Conservation (phyloP, 2,113 vertebrate species). For the Microcebus jonahi region DNA sequence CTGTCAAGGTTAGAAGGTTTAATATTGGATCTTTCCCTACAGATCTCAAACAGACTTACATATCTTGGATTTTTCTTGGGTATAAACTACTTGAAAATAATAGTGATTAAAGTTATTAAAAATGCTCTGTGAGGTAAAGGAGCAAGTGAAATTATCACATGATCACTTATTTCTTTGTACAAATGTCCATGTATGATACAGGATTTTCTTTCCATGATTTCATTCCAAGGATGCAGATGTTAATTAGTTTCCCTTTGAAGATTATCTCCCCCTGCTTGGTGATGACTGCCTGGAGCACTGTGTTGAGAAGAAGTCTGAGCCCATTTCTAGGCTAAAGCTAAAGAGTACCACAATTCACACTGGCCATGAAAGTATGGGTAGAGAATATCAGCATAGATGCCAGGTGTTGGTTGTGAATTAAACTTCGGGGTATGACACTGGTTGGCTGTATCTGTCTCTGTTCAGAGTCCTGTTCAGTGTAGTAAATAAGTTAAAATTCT, state of each 20-base stretch:
- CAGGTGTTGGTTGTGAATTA: background rate
- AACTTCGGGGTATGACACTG: background rate
- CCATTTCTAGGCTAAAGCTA: background rate
- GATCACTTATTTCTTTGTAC: slow-evolving; percentile 25
- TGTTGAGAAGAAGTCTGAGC: background rate
- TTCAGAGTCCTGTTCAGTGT: background rate
- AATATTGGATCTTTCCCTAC: slow-evolving; percentile 40
- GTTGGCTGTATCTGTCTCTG: background rate
- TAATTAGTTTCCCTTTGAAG: background rate
- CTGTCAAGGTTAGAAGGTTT: slow-evolving; percentile 59
- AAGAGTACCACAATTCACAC: background rate
- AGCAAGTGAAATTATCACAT: background rate
- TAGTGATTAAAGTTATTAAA: slow-evolving; percentile 18
- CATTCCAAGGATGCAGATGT: background rate
- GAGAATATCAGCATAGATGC: background rate
- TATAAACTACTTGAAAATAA: slow-evolving; percentile 51
- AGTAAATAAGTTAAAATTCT: background rate
- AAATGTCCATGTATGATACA: background rate
- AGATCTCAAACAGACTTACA: slow-evolving; percentile 37
- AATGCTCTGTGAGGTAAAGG: background rate
- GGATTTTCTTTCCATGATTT: background rate
- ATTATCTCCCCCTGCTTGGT: background rate
- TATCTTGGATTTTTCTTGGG: background rate
- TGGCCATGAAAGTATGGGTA: background rate
- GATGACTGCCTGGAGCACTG: background rate